Evolutionary conservation across 1,140 invertebrate species (phyloP), one percentile per base, ranked within the genome.

Genomic region (Caenorhabditis tropicalis): DNA sequence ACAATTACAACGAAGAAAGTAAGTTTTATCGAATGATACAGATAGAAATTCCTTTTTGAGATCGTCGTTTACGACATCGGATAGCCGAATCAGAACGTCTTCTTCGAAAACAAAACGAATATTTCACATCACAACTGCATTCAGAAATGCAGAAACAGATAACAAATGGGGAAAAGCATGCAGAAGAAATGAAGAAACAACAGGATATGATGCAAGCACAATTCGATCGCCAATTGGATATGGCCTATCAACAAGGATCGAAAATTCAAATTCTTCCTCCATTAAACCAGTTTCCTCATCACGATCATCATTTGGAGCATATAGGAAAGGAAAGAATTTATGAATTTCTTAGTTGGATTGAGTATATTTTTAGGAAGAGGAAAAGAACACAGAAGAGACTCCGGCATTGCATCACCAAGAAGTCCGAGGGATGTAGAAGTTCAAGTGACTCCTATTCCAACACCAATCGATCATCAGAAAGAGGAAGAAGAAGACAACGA

Each of bases 1-100:
- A 74, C 65, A 74, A 16, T 15, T 74, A 74, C 36, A 31, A 74
- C 65, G 65, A 74, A 43, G 65, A 74, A n/a, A 74, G 65, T 74
- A 15, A 43, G 65, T 74, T 46, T 12, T 31, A 19, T 65, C 31
- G 7, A 27, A 56, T 56, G n/a, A n/a, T 29, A 9, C 24, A 27
- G 24, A 27, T 27, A 51, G 0, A 51, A 51, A 19, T 16, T 0
- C 29, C 2, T 27, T 29, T 2, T 43, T 43, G 19, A 74, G 65
- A 74, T 74, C 65, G 65, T 15, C 65, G 65, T 12, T 74, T 74
- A 9, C 65, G 65, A 43, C 65, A 74, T n/a, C 65, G 65, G 10
- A 46, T 74, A 5, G 7, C 65, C 6, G 65, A 74, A 46, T 74
- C 65, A 19, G 65, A 74, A 24, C 33, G 65, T 15, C 36, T 43